Conservation (phyloP, 2,888 invertebrate species). For the Blastobasis adustella region DNA sequence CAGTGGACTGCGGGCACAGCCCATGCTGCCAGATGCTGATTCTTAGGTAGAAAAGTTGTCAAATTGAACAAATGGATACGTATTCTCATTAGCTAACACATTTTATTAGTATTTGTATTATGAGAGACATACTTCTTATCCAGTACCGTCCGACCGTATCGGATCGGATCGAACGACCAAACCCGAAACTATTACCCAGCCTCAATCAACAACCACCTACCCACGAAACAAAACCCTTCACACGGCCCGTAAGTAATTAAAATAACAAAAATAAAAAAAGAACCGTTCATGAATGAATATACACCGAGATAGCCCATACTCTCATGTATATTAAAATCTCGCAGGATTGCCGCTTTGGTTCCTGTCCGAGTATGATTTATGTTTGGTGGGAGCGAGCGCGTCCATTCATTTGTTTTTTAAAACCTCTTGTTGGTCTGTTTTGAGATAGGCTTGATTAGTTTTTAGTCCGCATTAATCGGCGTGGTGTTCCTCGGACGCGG, state of each 20-base stretch:
- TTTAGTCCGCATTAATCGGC: slow-evolving; percentile 57
- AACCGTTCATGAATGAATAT: slow-evolving; percentile 61
- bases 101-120: no score
- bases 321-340: slow-evolving; percentile 71
- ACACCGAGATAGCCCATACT: slow-evolving; percentile 35
- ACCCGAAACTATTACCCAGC: no score
- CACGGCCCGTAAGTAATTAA: slow-evolving; percentile 63
- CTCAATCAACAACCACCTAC: no score
- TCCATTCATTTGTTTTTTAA: slow-evolving; percentile 70
- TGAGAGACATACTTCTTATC: no score
- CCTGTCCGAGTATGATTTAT: slow-evolving; percentile 61
- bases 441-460: slow-evolving; percentile 69
- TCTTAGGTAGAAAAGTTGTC: no score
- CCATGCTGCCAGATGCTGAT: no score
- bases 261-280: slow-evolving; percentile 45
- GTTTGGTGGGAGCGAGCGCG: slow-evolving; percentile 50
- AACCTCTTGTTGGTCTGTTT: slow-evolving; percentile 49
- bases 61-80: no score
- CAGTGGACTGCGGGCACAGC: no score
- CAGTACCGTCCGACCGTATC: no score
- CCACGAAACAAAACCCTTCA: slow-evolving; percentile 38
- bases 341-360: slow-evolving; percentile 45
- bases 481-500: no score
- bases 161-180: no score
- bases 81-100: no score